Percentiles rank a stretch among this genome's conserved stretches.
Conservation (phyloP, 2,888 invertebrate species). For the Leptinotarsa peninsularis region DNA sequence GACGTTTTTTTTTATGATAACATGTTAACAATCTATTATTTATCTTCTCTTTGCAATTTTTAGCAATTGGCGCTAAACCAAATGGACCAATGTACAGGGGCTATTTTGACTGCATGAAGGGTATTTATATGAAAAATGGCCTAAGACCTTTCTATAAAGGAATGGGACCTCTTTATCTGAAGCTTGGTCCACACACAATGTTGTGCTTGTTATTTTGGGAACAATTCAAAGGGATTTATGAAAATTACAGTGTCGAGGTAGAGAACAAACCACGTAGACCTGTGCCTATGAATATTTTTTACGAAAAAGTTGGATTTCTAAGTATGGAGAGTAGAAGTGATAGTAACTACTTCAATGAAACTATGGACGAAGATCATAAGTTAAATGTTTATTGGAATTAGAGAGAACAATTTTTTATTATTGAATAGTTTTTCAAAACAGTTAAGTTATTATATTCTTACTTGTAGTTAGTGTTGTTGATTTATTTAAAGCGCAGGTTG, state of each 20-base stretch:
- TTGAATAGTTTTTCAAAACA: too few relatives aligned
- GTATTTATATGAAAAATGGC: conserved; percentile 72
- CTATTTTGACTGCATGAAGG: conserved; percentile 75
- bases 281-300: conserved; percentile 41
- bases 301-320: conserved; percentile 46
- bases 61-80: conserved; percentile 73
- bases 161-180: conserved; percentile 84
- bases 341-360: conserved; percentile 32
- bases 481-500: too few relatives aligned
- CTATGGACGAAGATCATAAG: conserved; percentile 26
- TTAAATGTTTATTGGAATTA: conserved; percentile 35
- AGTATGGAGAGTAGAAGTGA: conserved; percentile 7
- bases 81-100: conserved; percentile 71
- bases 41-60: conserved; percentile 43
- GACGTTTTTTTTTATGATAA: not conserved
- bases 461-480: too few relatives aligned
- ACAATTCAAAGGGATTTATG: conserved; percentile 71
- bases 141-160: conserved; percentile 86
- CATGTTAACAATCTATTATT: not conserved
- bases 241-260: conserved; percentile 56
- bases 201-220: conserved; percentile 90
- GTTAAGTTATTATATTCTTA: too few relatives aligned
- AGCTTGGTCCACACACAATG: conserved; percentile 91
- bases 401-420: not conserved
- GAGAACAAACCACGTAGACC: conserved; percentile 29